Conservation (phyloP, 2,888 invertebrate species). For the Orchesellides sinensis region DNA sequence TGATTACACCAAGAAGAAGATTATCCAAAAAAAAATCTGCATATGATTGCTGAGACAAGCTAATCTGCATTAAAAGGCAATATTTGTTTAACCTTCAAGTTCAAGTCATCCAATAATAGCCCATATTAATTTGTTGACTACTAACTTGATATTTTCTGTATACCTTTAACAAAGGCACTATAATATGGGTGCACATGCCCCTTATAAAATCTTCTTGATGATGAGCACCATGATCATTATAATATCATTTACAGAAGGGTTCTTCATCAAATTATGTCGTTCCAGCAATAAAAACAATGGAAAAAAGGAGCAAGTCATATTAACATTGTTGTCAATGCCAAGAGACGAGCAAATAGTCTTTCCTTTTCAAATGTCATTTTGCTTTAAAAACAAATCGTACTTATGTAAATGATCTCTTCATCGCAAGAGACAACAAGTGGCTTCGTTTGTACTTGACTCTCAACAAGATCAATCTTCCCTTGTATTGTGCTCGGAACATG, state of each 20-base stretch:
- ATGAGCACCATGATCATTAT: conserved; percentile 25
- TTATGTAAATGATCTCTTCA: conserved; percentile 31
- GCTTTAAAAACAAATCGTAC: conserved; percentile 6
- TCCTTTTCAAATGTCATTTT: neutral
- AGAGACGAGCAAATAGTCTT: conserved; percentile 6
- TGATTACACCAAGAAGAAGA: conserved; percentile 5
- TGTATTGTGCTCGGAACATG: neutral
- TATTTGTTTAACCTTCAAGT: conserved; percentile 47
- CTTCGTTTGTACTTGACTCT: conserved; percentile 26
- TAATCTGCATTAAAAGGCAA: conserved; percentile 54
- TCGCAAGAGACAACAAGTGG: neutral
- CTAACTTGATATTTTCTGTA: too few species aligned
- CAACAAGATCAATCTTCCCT: neutral
- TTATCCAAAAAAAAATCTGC: conserved; percentile 12
- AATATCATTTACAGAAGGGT: conserved; percentile 21
- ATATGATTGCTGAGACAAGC: conserved; percentile 20
- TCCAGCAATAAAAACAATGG: neutral
- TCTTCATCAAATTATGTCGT: neutral
- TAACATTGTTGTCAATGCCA: conserved; percentile 40
- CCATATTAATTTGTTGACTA: conserved; percentile 7
- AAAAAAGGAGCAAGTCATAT: neutral
- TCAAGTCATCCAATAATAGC: conserved; percentile 33
- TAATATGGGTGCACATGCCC: neutral
- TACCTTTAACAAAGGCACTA: neutral
- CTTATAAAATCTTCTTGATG: too few species aligned